phyloP scores from a whole-genome alignment of 2,888 invertebrate species.

The Tetragonisca angustula region DNA sequence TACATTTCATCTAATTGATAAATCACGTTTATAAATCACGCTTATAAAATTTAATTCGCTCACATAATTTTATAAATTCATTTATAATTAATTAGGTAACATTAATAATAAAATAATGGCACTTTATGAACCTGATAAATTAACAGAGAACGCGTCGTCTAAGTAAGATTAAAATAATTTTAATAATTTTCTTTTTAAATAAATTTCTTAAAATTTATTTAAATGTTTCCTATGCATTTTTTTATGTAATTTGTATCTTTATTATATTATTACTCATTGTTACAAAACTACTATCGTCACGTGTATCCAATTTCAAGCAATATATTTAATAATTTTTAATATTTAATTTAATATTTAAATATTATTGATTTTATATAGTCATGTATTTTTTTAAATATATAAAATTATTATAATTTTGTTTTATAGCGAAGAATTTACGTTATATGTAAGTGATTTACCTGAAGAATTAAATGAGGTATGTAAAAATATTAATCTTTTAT shows the following conservation, averaged over 20 bases:
- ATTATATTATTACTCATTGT: neutral
- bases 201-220: neutral
- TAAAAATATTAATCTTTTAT: neutral
- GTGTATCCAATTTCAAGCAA: neutral
- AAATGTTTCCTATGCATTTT: neutral
- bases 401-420: slow-evolving; percentile 2
- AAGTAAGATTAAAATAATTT: slow-evolving; percentile 11
- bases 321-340: slow-evolving; percentile 1
- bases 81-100: neutral
- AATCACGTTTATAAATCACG: neutral
- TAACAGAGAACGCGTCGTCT: neutral
- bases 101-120: slow-evolving; percentile 24
- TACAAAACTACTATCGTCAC: neutral
- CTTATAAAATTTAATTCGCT: neutral
- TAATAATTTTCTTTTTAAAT: neutral
- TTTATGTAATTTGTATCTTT: neutral
- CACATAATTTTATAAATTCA: neutral
- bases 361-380: neutral
- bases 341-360: neutral
- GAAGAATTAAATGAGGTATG: slow-evolving; percentile 72
- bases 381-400: neutral
- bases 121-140: neutral
- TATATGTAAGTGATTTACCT: slow-evolving; percentile 75
- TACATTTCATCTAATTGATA: slow-evolving; percentile 9
- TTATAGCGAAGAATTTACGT: slow-evolving; percentile 54